Evolutionary conservation across 2,113 vertebrate species (phyloP).

Genomic region (Chrysochloris asiatica): DNA sequence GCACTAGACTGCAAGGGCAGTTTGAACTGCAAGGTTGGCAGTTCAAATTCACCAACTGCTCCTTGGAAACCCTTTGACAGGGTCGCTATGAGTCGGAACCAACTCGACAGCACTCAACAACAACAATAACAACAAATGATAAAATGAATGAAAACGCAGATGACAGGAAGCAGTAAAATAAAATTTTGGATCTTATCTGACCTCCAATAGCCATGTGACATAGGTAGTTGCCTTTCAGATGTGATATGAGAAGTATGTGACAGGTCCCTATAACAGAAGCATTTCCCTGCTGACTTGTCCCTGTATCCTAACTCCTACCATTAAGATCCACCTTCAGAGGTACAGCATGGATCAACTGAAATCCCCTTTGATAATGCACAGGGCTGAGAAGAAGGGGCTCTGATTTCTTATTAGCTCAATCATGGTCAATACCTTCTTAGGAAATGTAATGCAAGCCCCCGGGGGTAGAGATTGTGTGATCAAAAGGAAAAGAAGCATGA

Average conservation of each 20-base stretch:
- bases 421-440: background rate
- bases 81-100: too few relatives aligned
- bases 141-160: accelerated
- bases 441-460: background rate
- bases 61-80: too few relatives aligned
- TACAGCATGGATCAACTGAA: background rate
- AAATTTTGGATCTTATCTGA: background rate
- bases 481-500: background rate
- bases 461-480: accelerated
- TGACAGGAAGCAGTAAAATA: background rate
- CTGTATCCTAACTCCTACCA: background rate
- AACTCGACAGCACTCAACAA: too few relatives aligned
- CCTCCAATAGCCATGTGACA: background rate
- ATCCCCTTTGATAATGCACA: background rate
- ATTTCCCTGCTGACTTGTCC: background rate
- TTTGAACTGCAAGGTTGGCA: too few relatives aligned
- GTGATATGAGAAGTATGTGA: background rate
- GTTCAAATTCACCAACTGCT: too few relatives aligned
- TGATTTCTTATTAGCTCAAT: background rate
- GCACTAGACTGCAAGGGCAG: too few relatives aligned
- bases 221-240: background rate
- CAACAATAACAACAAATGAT: background rate
- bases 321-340: background rate
- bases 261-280: background rate
- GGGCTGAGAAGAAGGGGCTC: background rate